Evolutionary conservation across 2,113 vertebrate genomes (phyloP).

Genomic region (Camelus dromedarius): DNA sequence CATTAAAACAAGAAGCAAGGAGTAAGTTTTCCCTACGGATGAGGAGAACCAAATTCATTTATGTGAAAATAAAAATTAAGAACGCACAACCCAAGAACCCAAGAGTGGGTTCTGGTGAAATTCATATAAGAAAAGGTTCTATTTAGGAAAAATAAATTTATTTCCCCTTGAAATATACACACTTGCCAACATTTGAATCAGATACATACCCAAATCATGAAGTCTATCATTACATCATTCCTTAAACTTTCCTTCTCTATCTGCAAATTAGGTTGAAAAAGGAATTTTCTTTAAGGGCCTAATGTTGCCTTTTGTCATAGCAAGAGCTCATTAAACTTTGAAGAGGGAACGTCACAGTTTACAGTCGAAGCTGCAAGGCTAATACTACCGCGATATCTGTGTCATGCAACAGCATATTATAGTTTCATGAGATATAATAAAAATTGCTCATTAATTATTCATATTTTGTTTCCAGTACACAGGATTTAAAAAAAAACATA

Average conservation of each 20-base stretch:
- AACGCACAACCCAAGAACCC: not conserved
- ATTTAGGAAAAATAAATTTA: not conserved
- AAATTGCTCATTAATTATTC: constrained; percentile 85
- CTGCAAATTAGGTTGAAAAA: constrained; percentile 56
- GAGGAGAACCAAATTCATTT: not conserved
- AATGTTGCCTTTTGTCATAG: constrained; percentile 72
- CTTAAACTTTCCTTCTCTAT: not conserved
- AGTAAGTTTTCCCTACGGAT: not conserved
- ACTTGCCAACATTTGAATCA: not conserved
- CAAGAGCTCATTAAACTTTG: constrained; percentile 84
- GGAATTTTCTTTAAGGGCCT: constrained; percentile 61
- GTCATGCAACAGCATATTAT: constrained; percentile 79
- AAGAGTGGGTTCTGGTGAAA: not conserved
- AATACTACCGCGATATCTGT: constrained; percentile 65
- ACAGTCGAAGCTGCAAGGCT: not conserved
- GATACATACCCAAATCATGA: not conserved
- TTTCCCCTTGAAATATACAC: constrained; percentile 26
- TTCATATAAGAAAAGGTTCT: not conserved
- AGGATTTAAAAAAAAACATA: not conserved
- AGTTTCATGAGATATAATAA: constrained; percentile 86
- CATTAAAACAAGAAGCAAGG: not conserved
- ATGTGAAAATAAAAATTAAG: not conserved
- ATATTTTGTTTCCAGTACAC: constrained; percentile 68
- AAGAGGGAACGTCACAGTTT: constrained; percentile 59
- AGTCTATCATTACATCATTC: not conserved